These are phyloP conservation scores for Pterois miles DNA, from an alignment of 2,797 vertebrate genomes.

Conservation along the genomic window DNA sequence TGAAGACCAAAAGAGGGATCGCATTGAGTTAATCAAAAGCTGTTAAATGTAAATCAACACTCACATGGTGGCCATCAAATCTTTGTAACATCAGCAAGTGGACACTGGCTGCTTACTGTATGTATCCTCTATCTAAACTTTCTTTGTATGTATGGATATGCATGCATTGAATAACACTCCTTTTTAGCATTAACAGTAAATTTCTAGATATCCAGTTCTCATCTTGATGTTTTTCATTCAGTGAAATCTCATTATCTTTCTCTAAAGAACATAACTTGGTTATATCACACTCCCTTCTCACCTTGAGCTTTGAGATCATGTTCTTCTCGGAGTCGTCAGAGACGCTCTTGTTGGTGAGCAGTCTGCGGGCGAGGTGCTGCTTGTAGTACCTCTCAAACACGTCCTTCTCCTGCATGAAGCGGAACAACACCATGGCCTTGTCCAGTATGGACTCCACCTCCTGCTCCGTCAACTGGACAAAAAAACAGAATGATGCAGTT, in stretches of 20 bases:
- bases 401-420: slow-evolving; percentile 99
- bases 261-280: neutral
- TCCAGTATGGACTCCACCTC: slow-evolving; percentile 99
- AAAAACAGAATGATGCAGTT: neutral
- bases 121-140: neutral
- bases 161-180: neutral
- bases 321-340: slow-evolving; percentile 99
- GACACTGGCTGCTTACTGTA: neutral
- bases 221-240: neutral
- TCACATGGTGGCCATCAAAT: neutral
- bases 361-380: slow-evolving; percentile 96
- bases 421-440: slow-evolving; percentile 99
- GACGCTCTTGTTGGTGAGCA: slow-evolving; percentile 99
- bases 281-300: slow-evolving; percentile 49
- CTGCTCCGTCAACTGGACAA: slow-evolving; percentile 84
- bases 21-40: neutral
- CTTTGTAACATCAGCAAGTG: neutral
- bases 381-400: slow-evolving; percentile 99
- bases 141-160: neutral
- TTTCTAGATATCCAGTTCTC: neutral
- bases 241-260: neutral
- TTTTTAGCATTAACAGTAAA: neutral
- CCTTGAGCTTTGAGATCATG: slow-evolving; percentile 99
- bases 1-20: slow-evolving; percentile 16
- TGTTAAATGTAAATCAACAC: neutral